Percentiles rank a stretch among this genome's conserved stretches.
Evolutionary conservation across 2,888 invertebrate species (phyloP).

Genomic region (Serripes groenlandicus): DNA sequence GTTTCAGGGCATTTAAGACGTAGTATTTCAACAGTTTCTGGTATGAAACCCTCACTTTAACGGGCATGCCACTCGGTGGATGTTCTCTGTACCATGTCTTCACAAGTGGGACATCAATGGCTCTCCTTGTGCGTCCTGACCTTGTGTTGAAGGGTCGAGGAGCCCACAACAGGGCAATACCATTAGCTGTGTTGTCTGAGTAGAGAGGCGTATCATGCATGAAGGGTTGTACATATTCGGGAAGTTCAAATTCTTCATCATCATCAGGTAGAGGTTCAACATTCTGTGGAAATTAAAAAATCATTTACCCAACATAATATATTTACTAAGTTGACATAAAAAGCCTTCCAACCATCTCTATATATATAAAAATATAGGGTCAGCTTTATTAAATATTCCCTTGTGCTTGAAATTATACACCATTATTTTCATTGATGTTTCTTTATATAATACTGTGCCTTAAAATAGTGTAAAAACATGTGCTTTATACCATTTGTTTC

Average conservation of each 20-base stretch:
- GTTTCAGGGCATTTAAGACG: conserved; percentile 98
- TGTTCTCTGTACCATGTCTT: conserved; percentile 93
- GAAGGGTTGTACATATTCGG: conserved; percentile 96
- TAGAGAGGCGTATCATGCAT: conserved; percentile 98
- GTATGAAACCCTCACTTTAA: conserved; percentile 99
- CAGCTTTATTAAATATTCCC: too few species aligned
- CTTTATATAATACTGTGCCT: too few species aligned
- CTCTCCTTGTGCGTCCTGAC: conserved; percentile 96
- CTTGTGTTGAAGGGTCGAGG: conserved; percentile 99
- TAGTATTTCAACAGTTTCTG: conserved; percentile 99
- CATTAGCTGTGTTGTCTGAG: conserved; percentile 99
- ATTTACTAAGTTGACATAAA: too few species aligned
- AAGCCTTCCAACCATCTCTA: too few species aligned
- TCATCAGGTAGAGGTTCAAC: conserved; percentile 94
- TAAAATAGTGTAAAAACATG: too few species aligned
- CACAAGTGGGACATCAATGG: conserved; percentile 98
- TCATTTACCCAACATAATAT: too few species aligned
- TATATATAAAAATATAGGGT: too few species aligned
- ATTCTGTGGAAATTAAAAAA: too few species aligned
- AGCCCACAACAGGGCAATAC: conserved; percentile 98
- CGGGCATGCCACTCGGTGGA: conserved; percentile 90
- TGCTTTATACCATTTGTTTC: too few species aligned
- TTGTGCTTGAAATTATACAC: too few species aligned
- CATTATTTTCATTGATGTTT: too few species aligned
- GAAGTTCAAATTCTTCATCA: conserved; percentile 95